phyloP scores from a whole-genome alignment of 2,113 vertebrate species.

The Anas platyrhynchos region DNA sequence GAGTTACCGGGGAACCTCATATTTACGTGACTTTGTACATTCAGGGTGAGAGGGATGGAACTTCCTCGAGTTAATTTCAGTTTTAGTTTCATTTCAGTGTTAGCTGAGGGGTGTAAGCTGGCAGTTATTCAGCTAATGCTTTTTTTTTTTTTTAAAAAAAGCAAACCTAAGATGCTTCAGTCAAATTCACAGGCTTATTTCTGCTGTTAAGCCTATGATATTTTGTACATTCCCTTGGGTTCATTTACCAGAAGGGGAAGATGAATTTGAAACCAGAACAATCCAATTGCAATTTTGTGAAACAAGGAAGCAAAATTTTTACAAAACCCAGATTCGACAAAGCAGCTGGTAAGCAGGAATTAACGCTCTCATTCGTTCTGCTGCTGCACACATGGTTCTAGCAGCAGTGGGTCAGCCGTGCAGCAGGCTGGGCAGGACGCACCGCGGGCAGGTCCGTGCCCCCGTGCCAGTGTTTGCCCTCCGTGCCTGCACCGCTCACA shows the following conservation, averaged over 20 bases:
- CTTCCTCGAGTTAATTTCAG: too few species aligned
- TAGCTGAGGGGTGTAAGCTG: not conserved
- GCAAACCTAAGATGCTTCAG: not conserved
- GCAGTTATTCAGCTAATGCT: not conserved
- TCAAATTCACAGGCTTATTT: not conserved
- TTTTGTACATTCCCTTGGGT: accelerated
- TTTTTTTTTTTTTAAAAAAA: too few species aligned
- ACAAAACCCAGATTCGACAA: not conserved
- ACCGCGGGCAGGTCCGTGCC: not conserved
- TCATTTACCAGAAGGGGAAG: not conserved
- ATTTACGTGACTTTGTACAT: accelerated
- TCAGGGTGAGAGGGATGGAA: not conserved
- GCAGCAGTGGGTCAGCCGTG: too few species aligned
- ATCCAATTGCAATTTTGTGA: too few species aligned
- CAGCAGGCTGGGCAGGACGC: too few species aligned
- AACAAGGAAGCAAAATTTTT: not conserved
- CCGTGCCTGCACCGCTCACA: not conserved
- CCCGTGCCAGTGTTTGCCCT: not conserved
- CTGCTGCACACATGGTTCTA: not conserved
- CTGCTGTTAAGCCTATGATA: not conserved
- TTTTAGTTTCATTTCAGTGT: not conserved
- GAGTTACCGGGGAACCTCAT: not conserved
- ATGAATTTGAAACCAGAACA: not conserved
- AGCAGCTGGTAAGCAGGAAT: not conserved
- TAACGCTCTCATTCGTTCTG: not conserved